A percentile compares a stretch with the other conserved stretches of the same genome.
These are phyloP conservation scores for Sphenopsis melanotis DNA, from an alignment of 2,797 vertebrate species.

Conservation along the genomic window DNA sequence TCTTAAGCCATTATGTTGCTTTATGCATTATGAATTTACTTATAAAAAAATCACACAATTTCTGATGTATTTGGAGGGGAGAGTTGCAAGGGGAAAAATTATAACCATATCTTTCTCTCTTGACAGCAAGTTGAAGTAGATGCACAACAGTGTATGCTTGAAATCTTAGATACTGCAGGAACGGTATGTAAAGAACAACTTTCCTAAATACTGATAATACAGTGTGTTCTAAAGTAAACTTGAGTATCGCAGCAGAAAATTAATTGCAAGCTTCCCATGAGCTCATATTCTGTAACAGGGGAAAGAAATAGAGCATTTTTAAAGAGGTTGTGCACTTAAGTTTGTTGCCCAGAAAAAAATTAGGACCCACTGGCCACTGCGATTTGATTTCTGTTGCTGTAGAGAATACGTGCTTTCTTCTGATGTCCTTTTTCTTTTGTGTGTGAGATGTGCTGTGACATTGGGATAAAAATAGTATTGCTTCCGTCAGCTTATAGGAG, in stretches of 20 bases:
- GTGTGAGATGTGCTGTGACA: background rate
- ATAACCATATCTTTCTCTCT: constrained; percentile 37
- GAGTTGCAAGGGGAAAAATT: background rate
- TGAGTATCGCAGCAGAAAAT: background rate
- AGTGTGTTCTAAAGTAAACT: background rate
- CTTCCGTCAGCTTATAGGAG: constrained; percentile 23
- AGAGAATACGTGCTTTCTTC: background rate
- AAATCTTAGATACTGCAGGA: constrained; percentile 95
- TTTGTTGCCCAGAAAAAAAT: background rate
- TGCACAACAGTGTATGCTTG: constrained; percentile 94
- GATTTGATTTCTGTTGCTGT: background rate
- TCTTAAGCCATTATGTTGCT: constrained; percentile 1
- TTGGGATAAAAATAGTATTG: constrained; percentile 5
- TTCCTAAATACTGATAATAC: background rate
- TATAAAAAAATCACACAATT: background rate
- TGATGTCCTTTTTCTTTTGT: background rate
- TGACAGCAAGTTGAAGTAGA: constrained; percentile 96
- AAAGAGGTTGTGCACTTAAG: background rate
- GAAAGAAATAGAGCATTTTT: background rate
- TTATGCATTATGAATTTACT: constrained; percentile 43
- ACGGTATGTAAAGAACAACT: constrained; percentile 82
- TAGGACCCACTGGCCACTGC: background rate
- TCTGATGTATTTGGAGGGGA: background rate
- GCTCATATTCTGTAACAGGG: background rate
- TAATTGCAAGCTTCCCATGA: background rate